Evolutionary conservation across 2,113 vertebrate species (phyloP).

Genomic region (Ptilorrhoa leucosticta): DNA sequence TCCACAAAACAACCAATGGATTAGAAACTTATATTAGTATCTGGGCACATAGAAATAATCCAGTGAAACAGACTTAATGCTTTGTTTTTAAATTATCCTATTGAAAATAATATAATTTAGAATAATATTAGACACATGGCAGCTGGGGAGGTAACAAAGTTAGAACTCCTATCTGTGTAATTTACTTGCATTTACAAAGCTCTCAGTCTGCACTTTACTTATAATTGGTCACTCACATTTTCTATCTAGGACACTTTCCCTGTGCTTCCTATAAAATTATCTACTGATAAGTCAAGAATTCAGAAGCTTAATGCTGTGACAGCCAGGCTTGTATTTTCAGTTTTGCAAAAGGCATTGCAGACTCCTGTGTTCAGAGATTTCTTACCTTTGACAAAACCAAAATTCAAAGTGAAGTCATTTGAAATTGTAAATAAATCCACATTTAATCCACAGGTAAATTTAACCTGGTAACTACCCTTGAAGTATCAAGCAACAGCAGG

Average conservation of each 20-base stretch:
- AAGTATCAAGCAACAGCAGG: background rate
- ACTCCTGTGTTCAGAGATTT: background rate
- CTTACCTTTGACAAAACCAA: background rate
- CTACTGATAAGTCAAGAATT: constrained; percentile 13
- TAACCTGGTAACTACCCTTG: background rate
- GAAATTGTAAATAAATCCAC: background rate
- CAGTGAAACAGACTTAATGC: background rate
- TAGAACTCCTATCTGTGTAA: background rate
- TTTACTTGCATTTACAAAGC: constrained; percentile 29
- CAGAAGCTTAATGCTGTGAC: background rate
- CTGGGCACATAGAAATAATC: background rate
- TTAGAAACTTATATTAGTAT: background rate
- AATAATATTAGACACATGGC: background rate
- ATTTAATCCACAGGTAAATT: background rate
- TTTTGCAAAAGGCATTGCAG: constrained; percentile 21
- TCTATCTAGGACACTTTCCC: background rate
- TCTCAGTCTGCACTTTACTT: constrained; percentile 25
- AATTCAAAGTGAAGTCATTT: background rate
- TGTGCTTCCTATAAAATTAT: constrained; percentile 6
- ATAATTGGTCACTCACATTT: constrained; percentile 24
- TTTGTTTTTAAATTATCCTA: background rate
- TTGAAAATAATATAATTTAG: background rate
- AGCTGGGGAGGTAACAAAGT: background rate
- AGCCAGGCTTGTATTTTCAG: background rate
- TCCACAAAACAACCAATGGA: background rate